Evolutionary conservation across 2,113 vertebrate species (phyloP).

Genomic region (Caranx ignobilis): DNA sequence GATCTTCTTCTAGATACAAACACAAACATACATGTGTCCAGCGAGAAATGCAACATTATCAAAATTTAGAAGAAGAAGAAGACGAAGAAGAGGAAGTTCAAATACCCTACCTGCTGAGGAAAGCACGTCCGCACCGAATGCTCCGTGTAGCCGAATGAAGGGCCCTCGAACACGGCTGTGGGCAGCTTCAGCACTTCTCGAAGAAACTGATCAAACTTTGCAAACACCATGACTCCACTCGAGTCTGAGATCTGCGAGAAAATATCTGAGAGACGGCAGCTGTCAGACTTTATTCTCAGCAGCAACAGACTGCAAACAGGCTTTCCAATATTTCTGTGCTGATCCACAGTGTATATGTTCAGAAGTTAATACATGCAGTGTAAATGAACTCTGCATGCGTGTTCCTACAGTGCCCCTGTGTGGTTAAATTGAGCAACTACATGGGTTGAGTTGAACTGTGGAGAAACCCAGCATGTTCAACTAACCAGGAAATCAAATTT

Average conservation of each 20-base stretch:
- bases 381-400: not conserved
- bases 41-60: not conserved
- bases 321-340: constrained; percentile 24
- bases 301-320: not conserved
- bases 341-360: constrained; percentile 1
- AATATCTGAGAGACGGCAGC: constrained; percentile 86
- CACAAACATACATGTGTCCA: constrained; percentile 49
- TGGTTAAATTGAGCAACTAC: constrained; percentile 56
- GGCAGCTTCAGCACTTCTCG: constrained; percentile 94
- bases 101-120: constrained; percentile 90
- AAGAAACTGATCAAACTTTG: constrained; percentile 95
- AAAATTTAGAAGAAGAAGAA: not conserved
- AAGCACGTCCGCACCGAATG: constrained; percentile 93
- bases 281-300: constrained; percentile 13
- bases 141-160: constrained; percentile 97
- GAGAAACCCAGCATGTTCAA: not conserved
- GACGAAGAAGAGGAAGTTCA: not conserved
- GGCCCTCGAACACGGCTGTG: constrained; percentile 96
- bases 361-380: not conserved
- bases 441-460: not conserved
- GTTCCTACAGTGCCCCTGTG: constrained; percentile 52
- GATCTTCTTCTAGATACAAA: constrained; percentile 92
- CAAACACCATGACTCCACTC: constrained; percentile 90
- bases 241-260: constrained; percentile 98
- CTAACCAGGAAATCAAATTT: not conserved